Percentiles rank a stretch among this genome's conserved stretches.
These are phyloP conservation scores for Neodon shergylaensis DNA, from an alignment of 2,113 vertebrate species.

Conservation along the genomic window DNA sequence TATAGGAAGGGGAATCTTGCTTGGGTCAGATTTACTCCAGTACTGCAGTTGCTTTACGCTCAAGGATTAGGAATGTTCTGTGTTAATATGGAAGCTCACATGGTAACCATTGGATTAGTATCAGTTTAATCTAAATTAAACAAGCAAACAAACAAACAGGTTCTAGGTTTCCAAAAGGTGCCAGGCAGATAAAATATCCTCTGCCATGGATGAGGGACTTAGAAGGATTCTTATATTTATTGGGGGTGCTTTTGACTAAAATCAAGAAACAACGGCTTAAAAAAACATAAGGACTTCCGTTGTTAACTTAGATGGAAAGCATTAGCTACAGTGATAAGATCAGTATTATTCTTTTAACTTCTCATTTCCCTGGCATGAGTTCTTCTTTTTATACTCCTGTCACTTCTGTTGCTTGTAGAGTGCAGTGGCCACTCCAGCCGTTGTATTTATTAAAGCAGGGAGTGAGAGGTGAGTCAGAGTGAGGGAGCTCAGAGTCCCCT, in stretches of 20 bases:
- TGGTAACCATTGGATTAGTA: background rate
- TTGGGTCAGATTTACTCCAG: background rate
- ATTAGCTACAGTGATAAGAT: background rate
- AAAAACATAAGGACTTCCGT: background rate
- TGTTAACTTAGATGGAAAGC: background rate
- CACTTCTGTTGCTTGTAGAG: background rate
- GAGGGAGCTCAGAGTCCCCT: too few relatives aligned
- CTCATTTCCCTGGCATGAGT: background rate
- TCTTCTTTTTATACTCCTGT: background rate
- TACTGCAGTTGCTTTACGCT: background rate
- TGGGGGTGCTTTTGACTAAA: background rate
- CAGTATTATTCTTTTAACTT: background rate
- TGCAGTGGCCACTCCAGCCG: background rate
- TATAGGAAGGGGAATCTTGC: background rate
- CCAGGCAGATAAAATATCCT: background rate
- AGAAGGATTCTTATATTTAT: background rate
- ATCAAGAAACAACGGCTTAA: background rate
- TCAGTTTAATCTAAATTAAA: background rate
- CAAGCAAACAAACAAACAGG: background rate
- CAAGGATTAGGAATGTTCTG: background rate
- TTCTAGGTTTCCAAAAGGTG: background rate
- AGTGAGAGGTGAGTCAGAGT: background rate
- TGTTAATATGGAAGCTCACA: background rate
- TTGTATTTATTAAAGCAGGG: background rate
- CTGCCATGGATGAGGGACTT: background rate